A percentile compares a stretch with the other conserved stretches of the same genome.
phyloP scores from a whole-genome alignment of 2,888 invertebrate species.

The Ceramica pisi region DNA sequence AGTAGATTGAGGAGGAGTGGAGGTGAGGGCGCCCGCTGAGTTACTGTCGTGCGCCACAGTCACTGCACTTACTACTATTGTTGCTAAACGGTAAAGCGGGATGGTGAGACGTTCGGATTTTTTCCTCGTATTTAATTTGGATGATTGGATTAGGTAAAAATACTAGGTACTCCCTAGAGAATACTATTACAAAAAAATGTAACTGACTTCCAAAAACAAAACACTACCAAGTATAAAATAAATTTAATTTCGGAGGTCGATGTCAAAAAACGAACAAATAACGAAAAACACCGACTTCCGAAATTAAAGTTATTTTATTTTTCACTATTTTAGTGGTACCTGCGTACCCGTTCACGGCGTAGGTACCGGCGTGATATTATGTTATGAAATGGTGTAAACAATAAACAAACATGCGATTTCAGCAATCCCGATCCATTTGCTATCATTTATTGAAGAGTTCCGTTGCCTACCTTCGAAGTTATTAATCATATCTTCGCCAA shows the following conservation, averaged over 20 bases:
- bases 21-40: constrained; percentile 10
- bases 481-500: not conserved
- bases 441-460: not conserved
- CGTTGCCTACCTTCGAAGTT: not conserved
- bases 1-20: constrained; percentile 46
- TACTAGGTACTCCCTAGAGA: no score
- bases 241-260: no score
- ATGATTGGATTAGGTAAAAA: not conserved
- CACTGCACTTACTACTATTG: constrained; percentile 15
- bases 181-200: no score
- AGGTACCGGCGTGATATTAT: no score
- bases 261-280: no score
- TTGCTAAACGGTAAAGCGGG: not conserved
- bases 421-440: not conserved
- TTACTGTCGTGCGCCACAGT: constrained; percentile 29
- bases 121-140: not conserved
- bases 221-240: no score
- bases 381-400: no score
- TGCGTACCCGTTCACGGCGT: no score
- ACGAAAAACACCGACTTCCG: no score
- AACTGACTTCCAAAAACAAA: no score
- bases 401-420: not conserved
- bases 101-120: not conserved
- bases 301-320: no score
- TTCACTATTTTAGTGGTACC: no score